phyloP scores from a whole-genome alignment of 2,797 vertebrate species.

The Synanceia verrucosa region DNA sequence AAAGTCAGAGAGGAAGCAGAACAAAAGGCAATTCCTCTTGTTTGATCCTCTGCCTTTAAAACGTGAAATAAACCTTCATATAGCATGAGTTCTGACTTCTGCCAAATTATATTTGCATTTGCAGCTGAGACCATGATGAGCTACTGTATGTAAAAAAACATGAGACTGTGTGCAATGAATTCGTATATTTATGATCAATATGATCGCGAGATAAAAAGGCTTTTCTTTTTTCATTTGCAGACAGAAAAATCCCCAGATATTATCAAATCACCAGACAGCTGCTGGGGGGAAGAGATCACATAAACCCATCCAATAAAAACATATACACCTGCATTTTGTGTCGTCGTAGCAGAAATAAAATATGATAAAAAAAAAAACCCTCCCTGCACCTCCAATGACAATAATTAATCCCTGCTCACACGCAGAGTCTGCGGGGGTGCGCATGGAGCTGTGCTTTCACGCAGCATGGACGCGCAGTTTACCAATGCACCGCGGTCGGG shows the following conservation, averaged over 20 bases:
- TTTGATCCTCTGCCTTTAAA: conserved; percentile 63
- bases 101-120: conserved; percentile 39
- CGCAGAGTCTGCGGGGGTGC: conserved; percentile 44
- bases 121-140: conserved; percentile 3
- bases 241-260: background rate
- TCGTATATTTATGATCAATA: background rate
- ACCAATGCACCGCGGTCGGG: conserved; percentile 41
- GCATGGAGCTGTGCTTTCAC: conserved; percentile 25
- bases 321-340: background rate
- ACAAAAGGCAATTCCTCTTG: conserved; percentile 66
- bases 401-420: conserved; percentile 69
- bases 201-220: too few species aligned
- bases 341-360: background rate
- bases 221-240: background rate
- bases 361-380: background rate
- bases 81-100: conserved; percentile 33
- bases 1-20: conserved; percentile 61
- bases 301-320: background rate
- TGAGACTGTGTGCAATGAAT: background rate
- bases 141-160: background rate
- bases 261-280: background rate
- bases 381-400: conserved; percentile 54
- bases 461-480: conserved; percentile 47
- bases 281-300: background rate
- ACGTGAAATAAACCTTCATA: conserved; percentile 29